phyloP scores from a whole-genome alignment of 2,888 invertebrate species.

The Eurois occulta region DNA sequence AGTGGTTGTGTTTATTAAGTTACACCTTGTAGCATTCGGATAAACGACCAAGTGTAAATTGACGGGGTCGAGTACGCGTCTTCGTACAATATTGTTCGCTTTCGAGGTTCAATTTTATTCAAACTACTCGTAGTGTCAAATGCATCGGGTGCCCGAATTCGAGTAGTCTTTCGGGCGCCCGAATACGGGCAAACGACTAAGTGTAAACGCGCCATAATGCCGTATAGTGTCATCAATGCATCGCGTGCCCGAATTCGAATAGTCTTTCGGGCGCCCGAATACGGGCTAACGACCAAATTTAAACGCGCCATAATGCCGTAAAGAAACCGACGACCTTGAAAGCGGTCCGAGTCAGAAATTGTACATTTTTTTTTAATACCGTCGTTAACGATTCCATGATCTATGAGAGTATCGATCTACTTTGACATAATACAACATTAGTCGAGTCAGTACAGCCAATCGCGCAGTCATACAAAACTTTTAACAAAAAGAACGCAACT shows the following conservation, averaged over 20 bases:
- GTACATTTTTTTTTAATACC: background rate
- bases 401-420: background rate
- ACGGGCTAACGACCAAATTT: background rate
- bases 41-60: too few relatives aligned
- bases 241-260: background rate
- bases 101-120: too few relatives aligned
- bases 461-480: slow-evolving; percentile 30
- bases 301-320: too few relatives aligned
- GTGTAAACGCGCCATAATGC: background rate
- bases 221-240: background rate
- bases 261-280: background rate
- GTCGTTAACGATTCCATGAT: background rate
- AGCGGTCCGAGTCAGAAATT: background rate
- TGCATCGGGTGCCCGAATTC: background rate
- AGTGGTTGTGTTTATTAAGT: too few relatives aligned
- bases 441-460: slow-evolving; percentile 6
- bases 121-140: background rate
- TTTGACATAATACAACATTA: slow-evolving; percentile 24
- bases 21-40: too few relatives aligned
- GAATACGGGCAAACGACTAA: background rate
- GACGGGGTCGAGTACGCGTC: too few relatives aligned
- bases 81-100: too few relatives aligned
- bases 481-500: slow-evolving; percentile 22
- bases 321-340: background rate
- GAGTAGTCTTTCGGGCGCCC: background rate